phyloP scores from a whole-genome alignment of 2,797 vertebrate species.

The Lithobates sylvaticus region DNA sequence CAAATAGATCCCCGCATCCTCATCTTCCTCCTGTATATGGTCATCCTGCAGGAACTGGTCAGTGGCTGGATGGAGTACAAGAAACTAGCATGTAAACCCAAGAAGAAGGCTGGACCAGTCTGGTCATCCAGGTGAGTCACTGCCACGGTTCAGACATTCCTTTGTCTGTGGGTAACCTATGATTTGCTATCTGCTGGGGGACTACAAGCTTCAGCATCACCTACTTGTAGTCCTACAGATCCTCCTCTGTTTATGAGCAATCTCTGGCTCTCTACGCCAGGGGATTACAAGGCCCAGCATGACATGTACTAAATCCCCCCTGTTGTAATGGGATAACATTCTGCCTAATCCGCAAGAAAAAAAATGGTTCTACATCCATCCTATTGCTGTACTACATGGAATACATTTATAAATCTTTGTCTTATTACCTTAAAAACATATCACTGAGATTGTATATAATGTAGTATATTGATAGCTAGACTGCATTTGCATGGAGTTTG shows the following conservation, averaged over 20 bases:
- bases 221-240: not conserved
- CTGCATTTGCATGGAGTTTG: not conserved
- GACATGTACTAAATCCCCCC: not conserved
- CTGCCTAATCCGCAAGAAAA: not conserved
- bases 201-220: not conserved
- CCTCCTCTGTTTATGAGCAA: not conserved
- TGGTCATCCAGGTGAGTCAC: conserved; percentile 80
- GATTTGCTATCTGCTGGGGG: not conserved
- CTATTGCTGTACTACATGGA: not conserved
- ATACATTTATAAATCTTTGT: not conserved
- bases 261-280: not conserved
- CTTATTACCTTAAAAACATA: not conserved
- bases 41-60: conserved; percentile 90
- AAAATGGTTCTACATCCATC: not conserved
- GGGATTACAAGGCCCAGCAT: not conserved
- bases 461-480: not conserved
- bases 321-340: not conserved
- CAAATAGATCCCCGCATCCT: conserved; percentile 88
- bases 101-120: conserved; percentile 74
- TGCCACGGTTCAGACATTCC: not conserved
- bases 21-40: conserved; percentile 87
- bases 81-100: conserved; percentile 78
- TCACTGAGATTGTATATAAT: too few relatives aligned
- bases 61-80: conserved; percentile 89
- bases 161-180: not conserved